Conservation (phyloP, 2,113 vertebrate species). For the pig (Sus scrofa) region DNA sequence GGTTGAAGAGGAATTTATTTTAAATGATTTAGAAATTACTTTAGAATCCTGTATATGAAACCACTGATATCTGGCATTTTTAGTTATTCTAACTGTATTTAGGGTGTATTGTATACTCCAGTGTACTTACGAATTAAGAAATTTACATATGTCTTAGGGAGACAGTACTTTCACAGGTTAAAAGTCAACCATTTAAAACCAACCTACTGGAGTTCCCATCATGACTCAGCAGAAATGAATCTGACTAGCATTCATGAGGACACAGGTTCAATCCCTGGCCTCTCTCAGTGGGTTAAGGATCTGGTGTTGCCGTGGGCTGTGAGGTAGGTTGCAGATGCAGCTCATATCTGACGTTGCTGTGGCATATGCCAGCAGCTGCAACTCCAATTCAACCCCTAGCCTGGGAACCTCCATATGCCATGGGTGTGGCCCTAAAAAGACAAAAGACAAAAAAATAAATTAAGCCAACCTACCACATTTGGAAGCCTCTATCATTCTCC, state of each 20-base stretch:
- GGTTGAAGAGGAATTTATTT: slow-evolving; percentile 40
- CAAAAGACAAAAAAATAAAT: background rate
- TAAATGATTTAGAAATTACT: background rate
- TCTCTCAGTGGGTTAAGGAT: no score
- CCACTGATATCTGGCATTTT: background rate
- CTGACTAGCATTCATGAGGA: no score
- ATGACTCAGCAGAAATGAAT: no score
- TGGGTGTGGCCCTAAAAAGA: no score
- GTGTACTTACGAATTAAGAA: background rate
- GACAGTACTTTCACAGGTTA: background rate
- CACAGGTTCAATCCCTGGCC: no score
- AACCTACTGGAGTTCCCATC: background rate
- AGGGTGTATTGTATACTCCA: background rate
- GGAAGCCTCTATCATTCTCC: background rate
- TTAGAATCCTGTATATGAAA: background rate
- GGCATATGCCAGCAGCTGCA: no score
- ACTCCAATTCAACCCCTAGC: no score
- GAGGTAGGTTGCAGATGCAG: no score
- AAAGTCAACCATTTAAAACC: background rate
- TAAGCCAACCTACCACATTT: background rate
- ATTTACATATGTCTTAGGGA: slow-evolving; percentile 10
- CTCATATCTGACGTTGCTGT: no score
- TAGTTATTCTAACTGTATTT: background rate
- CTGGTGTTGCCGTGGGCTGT: no score
- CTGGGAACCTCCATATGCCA: no score